Percentiles rank a stretch among this genome's conserved stretches.
phyloP scores from a whole-genome alignment of 2,113 vertebrate genomes.

The Aythya baeri region DNA sequence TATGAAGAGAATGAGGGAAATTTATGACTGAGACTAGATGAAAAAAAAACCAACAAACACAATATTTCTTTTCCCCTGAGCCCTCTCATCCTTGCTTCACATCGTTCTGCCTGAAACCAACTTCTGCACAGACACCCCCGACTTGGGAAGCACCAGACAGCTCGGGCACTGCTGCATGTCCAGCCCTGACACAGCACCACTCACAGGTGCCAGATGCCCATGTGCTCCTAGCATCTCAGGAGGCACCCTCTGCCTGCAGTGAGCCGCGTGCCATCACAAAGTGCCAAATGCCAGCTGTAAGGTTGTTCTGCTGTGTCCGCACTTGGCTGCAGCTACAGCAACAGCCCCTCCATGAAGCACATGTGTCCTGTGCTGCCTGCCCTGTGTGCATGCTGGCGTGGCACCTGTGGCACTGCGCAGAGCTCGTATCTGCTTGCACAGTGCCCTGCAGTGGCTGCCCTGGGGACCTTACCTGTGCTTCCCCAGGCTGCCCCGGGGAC shows the following conservation, averaged over 20 bases:
- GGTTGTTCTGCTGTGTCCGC: neutral
- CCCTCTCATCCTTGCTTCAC: neutral
- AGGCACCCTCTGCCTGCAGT: rapidly evolving
- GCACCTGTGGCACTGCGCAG: too few relatives aligned
- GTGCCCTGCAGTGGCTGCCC: too few relatives aligned
- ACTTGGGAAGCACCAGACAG: too few relatives aligned
- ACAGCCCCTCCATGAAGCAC: neutral
- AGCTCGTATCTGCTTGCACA: too few relatives aligned
- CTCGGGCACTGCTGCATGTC: rapidly evolving
- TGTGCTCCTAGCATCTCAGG: rapidly evolving
- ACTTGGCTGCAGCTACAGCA: neutral
- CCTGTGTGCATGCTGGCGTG: neutral
- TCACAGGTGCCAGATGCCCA: rapidly evolving
- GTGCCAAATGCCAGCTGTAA: neutral
- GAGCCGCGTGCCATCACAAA: neutral
- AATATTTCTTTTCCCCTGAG: neutral
- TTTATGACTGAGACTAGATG: neutral
- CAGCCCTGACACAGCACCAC: rapidly evolving
- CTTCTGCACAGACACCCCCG: neutral
- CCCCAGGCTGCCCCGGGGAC: too few relatives aligned
- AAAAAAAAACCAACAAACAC: too few relatives aligned
- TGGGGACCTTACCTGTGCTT: too few relatives aligned
- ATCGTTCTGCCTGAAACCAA: neutral
- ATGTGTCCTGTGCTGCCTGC: rapidly evolving
- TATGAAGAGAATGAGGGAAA: neutral